These are phyloP conservation scores for Hipparchia semele DNA, from an alignment of 2,888 invertebrate genomes.

Conservation along the genomic window DNA sequence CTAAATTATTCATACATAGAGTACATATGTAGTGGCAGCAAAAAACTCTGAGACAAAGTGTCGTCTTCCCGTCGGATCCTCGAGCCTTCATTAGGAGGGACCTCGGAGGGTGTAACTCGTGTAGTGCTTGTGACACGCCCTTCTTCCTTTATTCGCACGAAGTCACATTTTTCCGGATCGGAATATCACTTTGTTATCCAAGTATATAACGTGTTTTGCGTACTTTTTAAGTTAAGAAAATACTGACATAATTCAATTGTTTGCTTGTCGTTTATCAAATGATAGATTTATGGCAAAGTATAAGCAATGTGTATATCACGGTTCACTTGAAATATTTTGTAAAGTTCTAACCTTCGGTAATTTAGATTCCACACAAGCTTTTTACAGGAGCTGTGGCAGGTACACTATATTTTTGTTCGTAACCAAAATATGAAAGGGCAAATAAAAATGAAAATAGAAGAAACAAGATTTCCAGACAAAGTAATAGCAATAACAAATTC, in stretches of 20 bases:
- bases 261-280: no score
- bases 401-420: background rate
- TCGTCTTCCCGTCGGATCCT: slow-evolving; percentile 51
- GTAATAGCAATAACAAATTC: slow-evolving; percentile 20
- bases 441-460: slow-evolving; percentile 19
- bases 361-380: background rate
- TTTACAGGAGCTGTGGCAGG: background rate
- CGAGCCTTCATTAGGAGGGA: slow-evolving; percentile 62
- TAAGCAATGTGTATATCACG: no score
- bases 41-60: slow-evolving; percentile 64
- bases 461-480: slow-evolving; percentile 21
- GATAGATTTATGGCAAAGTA: background rate
- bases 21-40: slow-evolving; percentile 47
- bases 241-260: background rate
- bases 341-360: no score
- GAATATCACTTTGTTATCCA: slow-evolving; percentile 39
- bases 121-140: slow-evolving; percentile 52
- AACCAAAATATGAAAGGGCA: slow-evolving; percentile 11
- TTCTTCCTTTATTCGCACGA: slow-evolving; percentile 35
- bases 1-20: slow-evolving; percentile 41
- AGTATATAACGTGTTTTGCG: slow-evolving; percentile 24
- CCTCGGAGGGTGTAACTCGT: slow-evolving; percentile 48
- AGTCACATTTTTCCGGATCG: slow-evolving; percentile 38
- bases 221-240: background rate
- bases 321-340: no score